These are phyloP conservation scores for Antennarius striatus DNA, from an alignment of 2,113 vertebrate species.

Conservation along the genomic window DNA sequence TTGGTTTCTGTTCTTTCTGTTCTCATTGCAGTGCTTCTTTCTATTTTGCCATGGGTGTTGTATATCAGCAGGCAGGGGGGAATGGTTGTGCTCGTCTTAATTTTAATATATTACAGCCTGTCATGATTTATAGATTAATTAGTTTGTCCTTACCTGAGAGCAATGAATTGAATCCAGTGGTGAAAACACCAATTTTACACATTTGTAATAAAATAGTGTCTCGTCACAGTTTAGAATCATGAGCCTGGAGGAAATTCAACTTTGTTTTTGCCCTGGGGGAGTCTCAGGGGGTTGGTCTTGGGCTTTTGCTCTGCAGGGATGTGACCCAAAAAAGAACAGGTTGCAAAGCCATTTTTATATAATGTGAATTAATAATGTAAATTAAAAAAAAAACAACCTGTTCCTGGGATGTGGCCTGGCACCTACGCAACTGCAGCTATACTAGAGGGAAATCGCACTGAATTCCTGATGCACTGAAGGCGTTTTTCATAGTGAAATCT, in stretches of 20 bases:
- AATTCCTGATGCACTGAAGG: too few species aligned
- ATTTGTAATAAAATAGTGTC: constrained; percentile 59
- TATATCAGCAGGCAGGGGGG: constrained; percentile 20
- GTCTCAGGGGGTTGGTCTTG: neutral
- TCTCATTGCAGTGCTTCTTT: neutral
- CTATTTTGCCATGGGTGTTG: constrained; percentile 16
- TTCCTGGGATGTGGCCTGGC: neutral
- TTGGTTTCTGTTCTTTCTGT: neutral
- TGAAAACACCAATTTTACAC: constrained; percentile 54
- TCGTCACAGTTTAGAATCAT: constrained; percentile 51
- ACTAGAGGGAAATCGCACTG: neutral
- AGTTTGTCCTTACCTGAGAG: constrained; percentile 62
- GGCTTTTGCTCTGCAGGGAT: neutral
- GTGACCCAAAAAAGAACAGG: constrained; percentile 12
- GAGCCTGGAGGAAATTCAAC: constrained; percentile 24
- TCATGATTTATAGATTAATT: constrained; percentile 61
- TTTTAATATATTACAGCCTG: constrained; percentile 49
- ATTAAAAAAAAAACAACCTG: neutral
- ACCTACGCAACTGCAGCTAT: neutral
- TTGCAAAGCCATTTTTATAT: constrained; percentile 9
- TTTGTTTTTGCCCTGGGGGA: too few species aligned
- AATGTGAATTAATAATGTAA: constrained; percentile 24
- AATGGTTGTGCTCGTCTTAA: constrained; percentile 28
- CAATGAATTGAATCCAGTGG: constrained; percentile 36
- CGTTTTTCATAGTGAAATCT: too few species aligned